Evolutionary conservation across 2,888 invertebrate genomes (phyloP).

Genomic region (Lymantria dispar): DNA sequence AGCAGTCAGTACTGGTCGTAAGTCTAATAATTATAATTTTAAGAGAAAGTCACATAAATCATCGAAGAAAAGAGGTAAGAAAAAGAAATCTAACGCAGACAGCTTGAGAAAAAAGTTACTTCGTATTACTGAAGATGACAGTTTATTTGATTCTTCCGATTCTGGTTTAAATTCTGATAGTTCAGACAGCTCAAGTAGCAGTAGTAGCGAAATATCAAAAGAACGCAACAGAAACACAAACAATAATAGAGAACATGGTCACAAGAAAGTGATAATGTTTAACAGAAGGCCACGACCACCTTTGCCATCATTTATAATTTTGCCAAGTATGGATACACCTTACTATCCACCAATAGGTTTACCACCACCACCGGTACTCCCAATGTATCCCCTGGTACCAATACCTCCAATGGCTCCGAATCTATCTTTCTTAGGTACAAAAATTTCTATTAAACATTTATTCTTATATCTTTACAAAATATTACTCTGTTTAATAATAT

Average conservation of each 20-base stretch:
- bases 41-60: constrained; percentile 39
- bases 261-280: constrained; percentile 62
- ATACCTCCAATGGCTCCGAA: constrained; percentile 57
- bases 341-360: constrained; percentile 68
- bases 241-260: constrained; percentile 50
- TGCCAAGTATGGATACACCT: constrained; percentile 65
- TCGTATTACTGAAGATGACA: constrained; percentile 65
- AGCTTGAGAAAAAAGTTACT: constrained; percentile 54
- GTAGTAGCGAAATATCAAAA: constrained; percentile 1
- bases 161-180: constrained; percentile 33
- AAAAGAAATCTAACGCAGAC: constrained; percentile 39
- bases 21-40: constrained; percentile 19
- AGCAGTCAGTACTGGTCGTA: background rate
- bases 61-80: constrained; percentile 27
- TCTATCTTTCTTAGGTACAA: constrained; percentile 41
- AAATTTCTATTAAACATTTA: constrained; percentile 3
- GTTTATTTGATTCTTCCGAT: constrained; percentile 54
- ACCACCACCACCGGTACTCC: constrained; percentile 58
- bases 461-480: background rate
- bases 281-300: constrained; percentile 63
- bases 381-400: constrained; percentile 71
- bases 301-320: constrained; percentile 69
- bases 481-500: background rate
- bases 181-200: constrained; percentile 14
- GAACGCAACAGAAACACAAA: background rate